A percentile compares a stretch with the other conserved stretches of the same genome.
Evolutionary conservation across 2,888 invertebrate genomes (phyloP).

Genomic region (Chrysolina americana): DNA sequence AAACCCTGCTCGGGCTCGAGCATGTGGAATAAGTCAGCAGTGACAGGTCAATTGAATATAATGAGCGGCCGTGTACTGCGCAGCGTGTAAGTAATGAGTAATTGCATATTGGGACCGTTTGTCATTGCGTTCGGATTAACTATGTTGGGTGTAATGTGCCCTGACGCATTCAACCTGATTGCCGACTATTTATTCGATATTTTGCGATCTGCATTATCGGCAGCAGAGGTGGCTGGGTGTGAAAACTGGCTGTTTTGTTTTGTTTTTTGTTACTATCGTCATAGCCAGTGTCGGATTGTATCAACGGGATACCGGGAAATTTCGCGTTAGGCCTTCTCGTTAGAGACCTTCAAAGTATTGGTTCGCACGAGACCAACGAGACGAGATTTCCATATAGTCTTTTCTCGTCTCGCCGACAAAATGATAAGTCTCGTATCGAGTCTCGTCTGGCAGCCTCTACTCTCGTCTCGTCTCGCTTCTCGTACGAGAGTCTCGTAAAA

Average conservation of each 20-base stretch:
- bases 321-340: too few species aligned
- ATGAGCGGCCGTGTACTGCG: conserved; percentile 56
- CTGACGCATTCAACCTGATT: conserved; percentile 44
- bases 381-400: too few species aligned
- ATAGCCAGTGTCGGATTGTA: too few species aligned
- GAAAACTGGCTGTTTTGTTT: conserved; percentile 7
- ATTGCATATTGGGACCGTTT: conserved; percentile 64
- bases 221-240: neutral
- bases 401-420: too few species aligned
- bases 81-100: conserved; percentile 62
- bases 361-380: too few species aligned
- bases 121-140: conserved; percentile 63
- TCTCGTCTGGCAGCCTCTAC: too few species aligned
- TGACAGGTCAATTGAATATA: conserved; percentile 63
- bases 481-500: too few species aligned
- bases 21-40: conserved; percentile 55
- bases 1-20: conserved; percentile 30
- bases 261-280: too few species aligned
- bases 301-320: too few species aligned
- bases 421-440: too few species aligned
- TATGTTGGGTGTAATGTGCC: conserved; percentile 51
- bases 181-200: conserved; percentile 45
- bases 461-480: too few species aligned
- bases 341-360: too few species aligned
- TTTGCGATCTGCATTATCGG: conserved; percentile 11